Base-by-base conservation (phyloP, 2,888 invertebrate genomes). In the Chrysolina americana region DNA sequence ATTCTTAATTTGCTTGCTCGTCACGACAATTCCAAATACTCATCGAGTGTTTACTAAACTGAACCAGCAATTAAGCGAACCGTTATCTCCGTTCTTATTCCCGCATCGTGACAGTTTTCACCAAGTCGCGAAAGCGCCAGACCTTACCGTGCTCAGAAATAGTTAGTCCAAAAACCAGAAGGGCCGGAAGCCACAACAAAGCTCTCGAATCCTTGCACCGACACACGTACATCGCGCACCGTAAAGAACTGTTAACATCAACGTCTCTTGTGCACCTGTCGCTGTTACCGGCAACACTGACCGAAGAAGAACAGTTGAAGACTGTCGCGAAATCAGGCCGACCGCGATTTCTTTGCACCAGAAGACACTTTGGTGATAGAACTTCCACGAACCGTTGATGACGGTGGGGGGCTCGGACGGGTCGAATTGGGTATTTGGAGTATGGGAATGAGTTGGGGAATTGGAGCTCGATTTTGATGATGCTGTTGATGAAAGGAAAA, bases 291-390 rank as follows among this genome's bases (percentile, higher is more conserved):
- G 74, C 76, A 77, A 79, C 80, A 80, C 80, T 80, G 77, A 79
- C 76, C 76, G 71, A 68, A 68, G 75, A 76, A 75, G 73, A 75
- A 77, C 78, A 71, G 77, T 74, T 76, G 79, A 80, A 77, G 78
- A 78, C 77, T 78, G 78, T 65, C 75, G 78, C 65, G 68, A 78
- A 78, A 81, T 78, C 78, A 79, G 81, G 79, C 78, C 81, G 79
- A 75, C 77, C 78, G 53, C 68, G 81, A 80, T 79, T 80, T 80
- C 76, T 75, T 78, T 74, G 77, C 78, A 76, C 77, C 74, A 73
- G 77, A 76, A 77, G 78, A 81, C 73, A 75, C 76, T 74, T 36
- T n/a, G 17, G 76, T 68, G 74, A 70, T 56, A 70, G 75, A 63
- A 70, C 68, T 65, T 69, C 74, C 62, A 63, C 64, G 63, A 69